phyloP scores from a whole-genome alignment of 2,888 invertebrate species.

The Rhorus exstirpatorius region DNA sequence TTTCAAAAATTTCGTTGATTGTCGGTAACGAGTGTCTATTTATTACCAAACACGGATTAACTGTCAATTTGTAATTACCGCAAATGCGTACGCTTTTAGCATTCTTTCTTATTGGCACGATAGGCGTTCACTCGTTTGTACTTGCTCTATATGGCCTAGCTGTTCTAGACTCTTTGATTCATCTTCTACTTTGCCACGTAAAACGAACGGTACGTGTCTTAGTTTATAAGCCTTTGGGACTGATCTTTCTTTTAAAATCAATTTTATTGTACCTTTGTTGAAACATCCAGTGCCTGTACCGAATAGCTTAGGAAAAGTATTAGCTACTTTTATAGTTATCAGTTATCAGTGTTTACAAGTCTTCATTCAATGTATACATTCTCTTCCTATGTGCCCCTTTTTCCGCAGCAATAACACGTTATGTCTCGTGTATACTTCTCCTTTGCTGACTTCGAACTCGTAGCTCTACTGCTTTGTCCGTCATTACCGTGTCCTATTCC shows the following conservation, averaged over 20 bases:
- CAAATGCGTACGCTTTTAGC: slow-evolving; percentile 74
- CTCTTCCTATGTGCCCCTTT: too few species aligned
- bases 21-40: slow-evolving; percentile 48
- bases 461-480: too few species aligned
- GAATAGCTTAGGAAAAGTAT: not conserved
- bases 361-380: too few species aligned
- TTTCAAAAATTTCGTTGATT: slow-evolving; percentile 13
- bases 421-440: too few species aligned
- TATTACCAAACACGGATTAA: slow-evolving; percentile 64
- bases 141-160: not conserved
- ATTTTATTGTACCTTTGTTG: not conserved
- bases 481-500: too few species aligned
- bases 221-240: not conserved
- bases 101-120: slow-evolving; percentile 66
- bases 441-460: too few species aligned
- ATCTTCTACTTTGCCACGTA: not conserved
- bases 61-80: slow-evolving; percentile 72
- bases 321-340: too few species aligned
- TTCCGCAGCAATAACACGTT: too few species aligned
- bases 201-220: not conserved
- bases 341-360: too few species aligned
- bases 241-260: not conserved
- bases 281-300: not conserved
- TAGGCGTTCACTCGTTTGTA: slow-evolving; percentile 38
- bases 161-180: not conserved